These are phyloP conservation scores for Ciconia boyciana DNA, from an alignment of 2,113 vertebrate species.

Conservation along the genomic window DNA sequence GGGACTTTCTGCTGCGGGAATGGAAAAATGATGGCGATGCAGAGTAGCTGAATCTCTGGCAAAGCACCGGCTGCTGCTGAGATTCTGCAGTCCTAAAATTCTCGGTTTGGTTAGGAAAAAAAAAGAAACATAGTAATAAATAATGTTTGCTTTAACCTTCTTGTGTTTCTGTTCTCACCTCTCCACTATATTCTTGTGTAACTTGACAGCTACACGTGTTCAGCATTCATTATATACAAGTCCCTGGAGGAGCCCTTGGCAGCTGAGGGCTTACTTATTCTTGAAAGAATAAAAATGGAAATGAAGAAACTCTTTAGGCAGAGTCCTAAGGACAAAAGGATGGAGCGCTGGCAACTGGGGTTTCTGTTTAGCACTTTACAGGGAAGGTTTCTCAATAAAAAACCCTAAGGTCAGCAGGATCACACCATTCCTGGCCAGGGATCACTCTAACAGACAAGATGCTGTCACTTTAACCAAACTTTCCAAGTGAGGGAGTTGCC, in stretches of 20 bases:
- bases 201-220: constrained; percentile 56
- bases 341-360: accelerated
- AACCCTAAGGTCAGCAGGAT: neutral
- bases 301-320: neutral
- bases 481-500: neutral
- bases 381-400: neutral
- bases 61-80: neutral
- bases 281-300: constrained; percentile 43
- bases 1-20: neutral
- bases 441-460: accelerated
- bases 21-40: neutral
- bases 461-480: neutral
- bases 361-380: neutral
- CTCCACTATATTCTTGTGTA: constrained; percentile 3
- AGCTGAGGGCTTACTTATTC: constrained; percentile 23
- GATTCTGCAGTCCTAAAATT: neutral
- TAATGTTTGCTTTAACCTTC: constrained; percentile 37
- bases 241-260: constrained; percentile 36
- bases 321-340: neutral
- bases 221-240: constrained; percentile 40
- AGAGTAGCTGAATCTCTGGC: neutral
- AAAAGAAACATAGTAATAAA: neutral
- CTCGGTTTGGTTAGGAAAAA: neutral
- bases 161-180: constrained; percentile 32
- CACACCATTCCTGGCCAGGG: neutral